Conservation (phyloP, 2,797 vertebrate genomes). For the Enteromius anoplus region DNA sequence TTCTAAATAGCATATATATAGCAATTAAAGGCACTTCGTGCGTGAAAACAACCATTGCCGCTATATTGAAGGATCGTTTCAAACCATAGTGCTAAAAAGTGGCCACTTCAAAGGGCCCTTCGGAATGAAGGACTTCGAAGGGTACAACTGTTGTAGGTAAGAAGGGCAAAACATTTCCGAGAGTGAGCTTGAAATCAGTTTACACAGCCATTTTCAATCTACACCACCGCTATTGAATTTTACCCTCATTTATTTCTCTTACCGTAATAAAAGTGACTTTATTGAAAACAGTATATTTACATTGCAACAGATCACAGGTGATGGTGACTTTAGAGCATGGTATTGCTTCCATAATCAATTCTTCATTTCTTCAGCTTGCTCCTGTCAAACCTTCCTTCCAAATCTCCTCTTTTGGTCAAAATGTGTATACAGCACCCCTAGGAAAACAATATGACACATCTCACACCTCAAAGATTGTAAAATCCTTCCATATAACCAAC, state of each 20-base stretch:
- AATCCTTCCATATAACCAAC: conserved; percentile 3
- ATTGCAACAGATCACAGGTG: conserved; percentile 70
- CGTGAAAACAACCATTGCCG: too few species aligned
- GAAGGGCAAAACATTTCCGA: background rate
- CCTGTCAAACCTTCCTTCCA: background rate
- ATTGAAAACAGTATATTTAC: conserved; percentile 82
- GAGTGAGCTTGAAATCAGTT: background rate
- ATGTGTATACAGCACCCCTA: background rate
- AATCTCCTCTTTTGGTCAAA: conserved; percentile 4
- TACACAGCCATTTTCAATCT: too few species aligned
- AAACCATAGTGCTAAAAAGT: background rate
- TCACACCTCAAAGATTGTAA: background rate
- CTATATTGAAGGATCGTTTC: too few species aligned
- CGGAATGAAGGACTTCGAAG: too few species aligned
- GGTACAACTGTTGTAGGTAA: background rate
- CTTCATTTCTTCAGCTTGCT: conserved; percentile 17
- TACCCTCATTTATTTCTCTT: conserved; percentile 36
- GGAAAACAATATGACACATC: background rate
- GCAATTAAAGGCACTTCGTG: too few species aligned
- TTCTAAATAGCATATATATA: too few species aligned
- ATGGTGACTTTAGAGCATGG: conserved; percentile 64
- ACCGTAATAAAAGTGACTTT: conserved; percentile 64
- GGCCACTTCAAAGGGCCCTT: too few species aligned
- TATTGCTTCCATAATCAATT: conserved; percentile 67
- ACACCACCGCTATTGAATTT: background rate